Base-by-base conservation (phyloP, 23 tunicate species). In the Trididemnum clinides region DNA sequence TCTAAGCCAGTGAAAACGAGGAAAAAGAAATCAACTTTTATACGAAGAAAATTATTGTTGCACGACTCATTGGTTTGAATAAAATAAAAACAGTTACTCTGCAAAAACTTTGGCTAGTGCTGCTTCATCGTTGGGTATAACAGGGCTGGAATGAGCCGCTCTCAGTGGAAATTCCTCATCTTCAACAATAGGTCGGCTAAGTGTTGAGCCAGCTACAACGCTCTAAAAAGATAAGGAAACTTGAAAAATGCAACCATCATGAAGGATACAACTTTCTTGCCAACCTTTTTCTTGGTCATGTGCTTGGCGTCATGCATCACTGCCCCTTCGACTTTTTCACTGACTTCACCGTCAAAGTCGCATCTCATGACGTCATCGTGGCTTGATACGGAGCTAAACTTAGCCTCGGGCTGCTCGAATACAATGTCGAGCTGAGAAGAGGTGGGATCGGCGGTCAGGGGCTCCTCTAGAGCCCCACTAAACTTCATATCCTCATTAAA, bases 61-160 rank as follows among this genome's bases (percentile, higher is more conserved):
- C n/a, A n/a, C n/a, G n/a, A n/a, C n/a, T n/a, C n/a, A n/a, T n/a
- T n/a, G n/a, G n/a, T n/a, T n/a, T n/a, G n/a, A n/a, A n/a, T n/a
- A n/a, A n/a, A n/a, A n/a, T n/a, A 15, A 44, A 44, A 44, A 15
- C 54, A 44, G 15, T 44, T 44, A 10, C 10, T 44, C 10, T 15
- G 10, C 15, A 15, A 44, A 44, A 44, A 7, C 54, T 44, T 44
- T 44, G 54, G 54, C 10, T 15, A 44, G 54, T 7, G 10, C 54
- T 15, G 54, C 15, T 10, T 44, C 54, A 15, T 10, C 10, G 54
- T 15, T 44, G 10, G 54, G 12, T 7, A 44, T 15, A 15, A 44
- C 54, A 44, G 79, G 78, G 64, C 50, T 70, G 39, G 78, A 71
- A 36, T 50, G 80, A 26, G 80, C 58, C 1, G 87, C 62, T 18